A percentile compares a stretch with the other conserved stretches of the same genome.
phyloP scores from a whole-genome alignment of 2,113 vertebrate species.

The Puffinus mauretanicus region DNA sequence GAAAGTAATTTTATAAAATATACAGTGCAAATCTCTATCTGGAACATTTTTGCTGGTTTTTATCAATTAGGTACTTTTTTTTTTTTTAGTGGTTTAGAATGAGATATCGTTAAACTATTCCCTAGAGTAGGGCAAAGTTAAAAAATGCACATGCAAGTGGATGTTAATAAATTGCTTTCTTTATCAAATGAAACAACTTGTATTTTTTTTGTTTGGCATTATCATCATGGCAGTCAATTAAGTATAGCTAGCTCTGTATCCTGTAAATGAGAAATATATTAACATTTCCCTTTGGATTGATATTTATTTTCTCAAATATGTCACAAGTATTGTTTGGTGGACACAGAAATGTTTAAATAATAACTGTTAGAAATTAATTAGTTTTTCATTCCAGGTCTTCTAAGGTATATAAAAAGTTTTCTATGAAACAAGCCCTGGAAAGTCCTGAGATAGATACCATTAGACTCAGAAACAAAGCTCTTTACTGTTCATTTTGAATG shows the following conservation, averaged over 20 bases:
- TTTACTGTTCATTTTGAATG: neutral
- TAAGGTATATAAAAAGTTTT: neutral
- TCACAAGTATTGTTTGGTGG: neutral
- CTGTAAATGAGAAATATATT: neutral
- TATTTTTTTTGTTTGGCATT: neutral
- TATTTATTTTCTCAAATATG: neutral
- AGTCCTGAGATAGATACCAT: neutral
- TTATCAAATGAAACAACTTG: neutral
- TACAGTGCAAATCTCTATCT: neutral
- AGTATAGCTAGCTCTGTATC: neutral
- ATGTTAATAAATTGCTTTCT: neutral
- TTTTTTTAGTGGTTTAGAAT: neutral
- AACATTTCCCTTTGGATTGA: neutral
- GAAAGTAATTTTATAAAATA: neutral
- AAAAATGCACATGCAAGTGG: neutral
- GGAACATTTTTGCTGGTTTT: neutral
- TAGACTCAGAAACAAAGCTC: neutral
- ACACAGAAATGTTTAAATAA: neutral
- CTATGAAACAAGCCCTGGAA: neutral
- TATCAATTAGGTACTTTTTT: neutral
- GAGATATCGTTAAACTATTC: neutral
- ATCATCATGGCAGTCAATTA: neutral
- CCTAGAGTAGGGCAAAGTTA: neutral
- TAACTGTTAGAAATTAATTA: neutral
- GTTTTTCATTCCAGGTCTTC: neutral